These are phyloP conservation scores for Epizoanthus ramosus DNA, from an alignment of 92 coral and sea anemone genomes.

Conservation along the genomic window DNA sequence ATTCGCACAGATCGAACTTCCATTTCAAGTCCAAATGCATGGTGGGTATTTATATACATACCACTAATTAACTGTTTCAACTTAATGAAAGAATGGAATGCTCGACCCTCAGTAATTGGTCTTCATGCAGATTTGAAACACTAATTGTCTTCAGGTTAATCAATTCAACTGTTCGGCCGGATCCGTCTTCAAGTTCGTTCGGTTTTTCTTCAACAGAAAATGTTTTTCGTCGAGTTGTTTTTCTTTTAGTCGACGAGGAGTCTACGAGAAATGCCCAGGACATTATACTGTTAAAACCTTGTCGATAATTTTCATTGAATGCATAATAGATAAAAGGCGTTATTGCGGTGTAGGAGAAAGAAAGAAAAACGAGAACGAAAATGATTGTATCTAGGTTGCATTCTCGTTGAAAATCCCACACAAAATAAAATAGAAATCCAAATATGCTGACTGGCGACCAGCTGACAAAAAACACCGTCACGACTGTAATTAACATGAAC, in stretches of 20 bases:
- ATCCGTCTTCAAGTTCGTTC: neutral
- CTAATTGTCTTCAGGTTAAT: slow-evolving; percentile 7
- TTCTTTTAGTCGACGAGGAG: neutral
- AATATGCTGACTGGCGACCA: slow-evolving; percentile 29
- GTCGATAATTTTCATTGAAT: slow-evolving; percentile 34
- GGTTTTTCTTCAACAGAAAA: neutral
- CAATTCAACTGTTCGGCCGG: slow-evolving; percentile 2
- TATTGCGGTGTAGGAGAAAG: slow-evolving; percentile 34
- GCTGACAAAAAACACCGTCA: slow-evolving; percentile 22
- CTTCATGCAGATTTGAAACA: neutral
- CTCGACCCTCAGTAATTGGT: neutral
- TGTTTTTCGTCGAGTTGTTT: slow-evolving; percentile 8
- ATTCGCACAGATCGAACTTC: too few species aligned
- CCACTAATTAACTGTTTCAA: neutral
- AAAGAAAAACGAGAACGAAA: slow-evolving; percentile 20
- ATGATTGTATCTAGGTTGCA: slow-evolving; percentile 24
- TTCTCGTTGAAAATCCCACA: slow-evolving; percentile 29
- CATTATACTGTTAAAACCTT: slow-evolving; percentile 24
- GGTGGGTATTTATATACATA: too few species aligned
- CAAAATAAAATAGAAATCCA: slow-evolving; percentile 17
- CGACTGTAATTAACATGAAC: neutral
- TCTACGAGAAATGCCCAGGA: neutral
- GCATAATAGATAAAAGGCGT: slow-evolving; percentile 31
- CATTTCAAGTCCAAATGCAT: too few species aligned
- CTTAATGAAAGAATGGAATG: neutral